phyloP scores from a whole-genome alignment of 2,888 invertebrate genomes.

The Pristionchus fissidentatus region DNA sequence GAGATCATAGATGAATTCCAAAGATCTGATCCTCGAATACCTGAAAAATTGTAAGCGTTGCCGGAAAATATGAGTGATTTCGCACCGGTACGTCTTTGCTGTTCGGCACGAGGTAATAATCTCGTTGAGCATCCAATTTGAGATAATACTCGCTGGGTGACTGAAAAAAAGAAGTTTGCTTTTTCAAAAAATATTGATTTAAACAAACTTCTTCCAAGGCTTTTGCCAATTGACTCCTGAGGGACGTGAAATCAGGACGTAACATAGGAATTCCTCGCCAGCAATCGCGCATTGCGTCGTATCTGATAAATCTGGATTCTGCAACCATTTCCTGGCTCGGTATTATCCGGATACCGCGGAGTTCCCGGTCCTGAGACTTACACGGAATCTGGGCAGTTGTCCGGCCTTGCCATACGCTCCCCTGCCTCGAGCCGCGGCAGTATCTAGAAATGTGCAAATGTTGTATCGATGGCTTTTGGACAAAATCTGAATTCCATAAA shows the following conservation, averaged over 20 bases:
- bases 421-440: constrained; percentile 82
- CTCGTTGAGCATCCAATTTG: constrained; percentile 22
- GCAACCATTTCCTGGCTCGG: constrained; percentile 89
- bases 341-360: constrained; percentile 87
- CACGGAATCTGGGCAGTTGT: constrained; percentile 86
- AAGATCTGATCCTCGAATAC: background rate
- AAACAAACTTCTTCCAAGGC: constrained; percentile 15
- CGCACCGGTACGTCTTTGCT: constrained; percentile 80
- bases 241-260: background rate
- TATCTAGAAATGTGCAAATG: background rate
- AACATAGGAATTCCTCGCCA: background rate
- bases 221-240: background rate
- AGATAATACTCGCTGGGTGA: constrained; percentile 28
- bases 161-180: background rate
- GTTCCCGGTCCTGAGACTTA: constrained; percentile 78
- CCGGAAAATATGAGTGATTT: background rate
- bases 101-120: constrained; percentile 72
- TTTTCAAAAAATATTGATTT: background rate
- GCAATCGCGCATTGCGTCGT: background rate
- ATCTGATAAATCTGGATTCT: constrained; percentile 80
- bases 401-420: constrained; percentile 89
- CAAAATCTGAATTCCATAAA: background rate
- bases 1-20: background rate
- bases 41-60: background rate
- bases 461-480: background rate